A percentile compares a stretch with the other conserved stretches of the same genome.
These are phyloP conservation scores for Clavelina lepadiformis DNA, from an alignment of 23 tunicate species.

Conservation along the genomic window DNA sequence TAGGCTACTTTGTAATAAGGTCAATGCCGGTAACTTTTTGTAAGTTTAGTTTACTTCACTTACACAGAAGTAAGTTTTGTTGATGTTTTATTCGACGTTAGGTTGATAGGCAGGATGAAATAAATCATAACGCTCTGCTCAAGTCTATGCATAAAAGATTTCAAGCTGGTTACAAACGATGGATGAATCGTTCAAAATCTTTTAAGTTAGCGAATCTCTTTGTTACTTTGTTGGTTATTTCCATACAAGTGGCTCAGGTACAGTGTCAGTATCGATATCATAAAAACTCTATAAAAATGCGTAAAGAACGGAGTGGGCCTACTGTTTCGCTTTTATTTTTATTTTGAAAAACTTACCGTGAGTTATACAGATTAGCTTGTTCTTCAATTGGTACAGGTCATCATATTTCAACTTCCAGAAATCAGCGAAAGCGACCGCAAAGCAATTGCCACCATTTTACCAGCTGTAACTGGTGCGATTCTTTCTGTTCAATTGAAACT, in stretches of 20 bases:
- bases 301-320: not conserved
- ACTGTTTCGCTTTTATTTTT: not conserved
- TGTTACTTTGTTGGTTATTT: constrained; percentile 1
- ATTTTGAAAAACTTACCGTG: no score
- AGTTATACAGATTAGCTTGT: no score
- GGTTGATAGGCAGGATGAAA: no score
- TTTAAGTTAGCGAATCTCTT: constrained; percentile 5
- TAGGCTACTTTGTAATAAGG: no score
- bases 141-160: no score
- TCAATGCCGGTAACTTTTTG: no score
- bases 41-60: no score
- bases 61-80: no score
- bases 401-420: constrained; percentile 7
- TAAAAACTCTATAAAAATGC: not conserved
- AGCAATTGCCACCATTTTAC: constrained; percentile 21
- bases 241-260: constrained; percentile 6
- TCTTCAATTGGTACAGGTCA: no score
- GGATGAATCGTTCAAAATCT: not conserved
- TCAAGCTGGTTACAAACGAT: not conserved
- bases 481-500: constrained; percentile 17
- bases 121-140: no score
- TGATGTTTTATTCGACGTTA: no score
- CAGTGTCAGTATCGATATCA: not conserved
- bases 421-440: not conserved
- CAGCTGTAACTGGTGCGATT: constrained; percentile 20